phyloP scores from a whole-genome alignment of 2,797 vertebrate genomes.

The Bradypodion ventrale region DNA sequence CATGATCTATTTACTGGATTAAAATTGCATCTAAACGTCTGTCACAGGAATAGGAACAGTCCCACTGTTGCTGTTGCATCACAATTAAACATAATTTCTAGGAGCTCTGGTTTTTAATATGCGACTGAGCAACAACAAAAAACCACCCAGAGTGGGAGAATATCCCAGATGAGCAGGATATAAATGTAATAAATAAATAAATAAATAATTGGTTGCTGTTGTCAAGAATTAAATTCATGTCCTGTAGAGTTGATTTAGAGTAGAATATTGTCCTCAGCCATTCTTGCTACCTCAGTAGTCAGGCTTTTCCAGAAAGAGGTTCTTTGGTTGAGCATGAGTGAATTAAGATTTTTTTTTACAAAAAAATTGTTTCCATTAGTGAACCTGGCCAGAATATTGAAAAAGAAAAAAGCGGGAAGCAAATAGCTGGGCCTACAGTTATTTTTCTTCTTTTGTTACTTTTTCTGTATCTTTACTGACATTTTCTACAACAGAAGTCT shows the following conservation, averaged over 20 bases:
- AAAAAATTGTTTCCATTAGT: constrained; percentile 19
- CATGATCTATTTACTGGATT: neutral
- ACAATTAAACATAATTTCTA: constrained; percentile 8
- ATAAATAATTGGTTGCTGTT: neutral
- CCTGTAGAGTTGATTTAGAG: constrained; percentile 13
- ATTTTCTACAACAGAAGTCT: constrained; percentile 59
- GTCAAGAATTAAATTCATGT: neutral
- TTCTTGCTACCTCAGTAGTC: neutral
- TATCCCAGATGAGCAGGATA: no score
- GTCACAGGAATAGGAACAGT: neutral
- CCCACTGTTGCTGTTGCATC: constrained; percentile 9
- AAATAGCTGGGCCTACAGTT: constrained; percentile 3
- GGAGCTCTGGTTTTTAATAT: no score
- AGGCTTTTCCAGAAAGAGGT: accelerated
- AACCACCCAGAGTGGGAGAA: no score
- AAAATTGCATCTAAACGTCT: constrained; percentile 6
- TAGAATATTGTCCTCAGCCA: neutral
- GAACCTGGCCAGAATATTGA: neutral
- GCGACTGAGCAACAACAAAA: no score
- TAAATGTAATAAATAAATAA: no score
- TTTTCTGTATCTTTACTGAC: constrained; percentile 49
- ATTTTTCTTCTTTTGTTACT: constrained; percentile 39
- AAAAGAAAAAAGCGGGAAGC: neutral
- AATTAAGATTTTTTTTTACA: neutral
- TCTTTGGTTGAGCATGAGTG: neutral